Conservation (phyloP, 2,797 vertebrate genomes). For the Xerus rutilus region DNA sequence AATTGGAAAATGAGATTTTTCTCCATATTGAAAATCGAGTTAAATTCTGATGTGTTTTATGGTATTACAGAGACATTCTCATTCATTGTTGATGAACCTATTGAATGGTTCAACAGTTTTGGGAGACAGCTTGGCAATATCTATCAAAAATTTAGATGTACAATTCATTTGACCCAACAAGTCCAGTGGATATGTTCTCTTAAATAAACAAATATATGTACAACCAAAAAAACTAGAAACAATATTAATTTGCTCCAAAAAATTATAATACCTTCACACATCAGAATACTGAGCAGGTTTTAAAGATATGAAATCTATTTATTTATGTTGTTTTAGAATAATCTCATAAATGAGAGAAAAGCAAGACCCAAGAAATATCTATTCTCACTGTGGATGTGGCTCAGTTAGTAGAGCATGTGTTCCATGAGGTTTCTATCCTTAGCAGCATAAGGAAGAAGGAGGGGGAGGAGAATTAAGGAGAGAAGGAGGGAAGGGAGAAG, state of each 20-base stretch:
- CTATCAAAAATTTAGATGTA: neutral
- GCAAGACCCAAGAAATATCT: neutral
- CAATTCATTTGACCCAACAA: neutral
- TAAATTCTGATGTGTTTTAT: neutral
- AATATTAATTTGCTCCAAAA: neutral
- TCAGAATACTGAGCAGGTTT: neutral
- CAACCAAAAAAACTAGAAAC: neutral
- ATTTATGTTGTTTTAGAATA: neutral
- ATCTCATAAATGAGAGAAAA: neutral
- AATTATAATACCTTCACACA: neutral
- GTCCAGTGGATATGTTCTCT: neutral
- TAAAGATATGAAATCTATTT: neutral
- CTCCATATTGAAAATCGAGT: neutral
- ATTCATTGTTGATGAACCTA: neutral
- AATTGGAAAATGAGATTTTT: neutral
- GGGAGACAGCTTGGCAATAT: neutral
- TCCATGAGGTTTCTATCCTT: too few relatives aligned
- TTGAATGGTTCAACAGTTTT: neutral
- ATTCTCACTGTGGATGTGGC: neutral
- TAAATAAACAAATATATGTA: neutral
- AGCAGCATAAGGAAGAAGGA: neutral
- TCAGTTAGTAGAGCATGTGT: neutral
- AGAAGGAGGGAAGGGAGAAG: rapidly evolving
- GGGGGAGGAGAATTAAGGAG: too few relatives aligned
- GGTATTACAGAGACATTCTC: neutral